Base-by-base conservation (phyloP, 2,797 vertebrate species). In the Sebastes cheni region DNA sequence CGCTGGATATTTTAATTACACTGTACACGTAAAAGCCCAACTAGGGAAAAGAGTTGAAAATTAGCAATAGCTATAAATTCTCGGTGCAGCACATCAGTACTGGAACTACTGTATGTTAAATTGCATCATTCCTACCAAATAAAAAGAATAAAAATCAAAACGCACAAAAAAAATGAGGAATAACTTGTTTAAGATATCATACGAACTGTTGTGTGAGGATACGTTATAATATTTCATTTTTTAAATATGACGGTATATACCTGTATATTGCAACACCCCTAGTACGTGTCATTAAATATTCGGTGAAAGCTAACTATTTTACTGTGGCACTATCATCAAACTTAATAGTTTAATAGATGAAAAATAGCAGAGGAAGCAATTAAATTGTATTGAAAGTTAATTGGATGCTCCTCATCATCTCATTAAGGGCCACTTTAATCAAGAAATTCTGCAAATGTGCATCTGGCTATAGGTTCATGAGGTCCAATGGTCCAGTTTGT, bases 381-480 rank as follows among this genome's bases (percentile, higher is more conserved):
- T 75, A 3, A 39, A 67, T 72, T 73, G 65, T 30, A n/a, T n/a
- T 54, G 10, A 30, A 79, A 77, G 79, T 75, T 1, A 86, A 74
- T 60, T 30, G 34, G 60, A 70, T 72, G 13, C 64, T 34, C 42
- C 16, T 64, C 34, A 72, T 79, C 39, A 74, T 61, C n/a, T 80
- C 25, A 67, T 1, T 75, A 42, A 68, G 66, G 55, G 69, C 23
- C 32, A 64, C 60, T 89, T 85, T 58, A 86, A 82, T 83, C 54
- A 80, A 30, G 73, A 32, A 36, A 68, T 61, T 75, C 64, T 42
- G 60, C 23, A 76, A 68, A 82, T 34, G 25, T 36, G 16, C 72
- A 72, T 62, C 62, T 72, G 27, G 46, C n/a, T 59, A 6, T 68
- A 22, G 54, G 46, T 85, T 82, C 62, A 71, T 8, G 14, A 62